Evolutionary conservation across 2,888 invertebrate species (phyloP).

Genomic region (Azorinus chamasolen): DNA sequence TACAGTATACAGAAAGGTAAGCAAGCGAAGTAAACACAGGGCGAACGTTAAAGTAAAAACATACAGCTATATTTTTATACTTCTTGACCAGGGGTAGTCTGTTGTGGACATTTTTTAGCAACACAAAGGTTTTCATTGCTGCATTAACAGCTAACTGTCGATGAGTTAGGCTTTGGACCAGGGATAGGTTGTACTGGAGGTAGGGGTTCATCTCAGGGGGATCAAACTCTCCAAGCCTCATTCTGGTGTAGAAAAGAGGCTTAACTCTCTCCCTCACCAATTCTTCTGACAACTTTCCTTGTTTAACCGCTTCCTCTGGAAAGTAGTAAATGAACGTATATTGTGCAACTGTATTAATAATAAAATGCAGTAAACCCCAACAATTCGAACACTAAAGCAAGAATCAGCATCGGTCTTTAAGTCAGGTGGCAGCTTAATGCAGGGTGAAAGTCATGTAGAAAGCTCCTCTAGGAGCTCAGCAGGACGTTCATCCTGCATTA

Average conservation of each 20-base stretch:
- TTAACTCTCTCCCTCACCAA: constrained; percentile 70
- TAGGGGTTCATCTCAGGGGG: constrained; percentile 82
- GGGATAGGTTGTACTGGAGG: constrained; percentile 58
- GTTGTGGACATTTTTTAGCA: constrained; percentile 77
- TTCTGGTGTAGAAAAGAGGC: constrained; percentile 79
- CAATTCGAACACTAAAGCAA: too few species aligned
- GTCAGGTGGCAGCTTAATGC: too few species aligned
- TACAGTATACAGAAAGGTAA: too few species aligned
- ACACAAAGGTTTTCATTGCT: constrained; percentile 80
- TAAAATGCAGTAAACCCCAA: too few species aligned
- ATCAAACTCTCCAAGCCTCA: constrained; percentile 81
- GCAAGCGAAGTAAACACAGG: too few species aligned
- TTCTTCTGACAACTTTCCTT: constrained; percentile 62
- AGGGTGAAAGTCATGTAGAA: too few species aligned
- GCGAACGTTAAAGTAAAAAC: too few species aligned
- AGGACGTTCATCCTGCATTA: too few species aligned
- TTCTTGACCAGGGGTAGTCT: constrained; percentile 60
- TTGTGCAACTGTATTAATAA: too few species aligned
- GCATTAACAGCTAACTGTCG: constrained; percentile 71
- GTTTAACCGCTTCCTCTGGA: constrained; percentile 67
- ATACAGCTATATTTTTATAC: constrained; percentile 62
- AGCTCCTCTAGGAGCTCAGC: too few species aligned
- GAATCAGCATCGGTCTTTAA: too few species aligned
- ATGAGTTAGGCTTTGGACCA: constrained; percentile 72
- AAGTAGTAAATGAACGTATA: too few species aligned